Evolutionary conservation across 2,888 invertebrate genomes (phyloP), one percentile per base, ranked within the genome.

Genomic region (Leptopilina drosophilae): DNA sequence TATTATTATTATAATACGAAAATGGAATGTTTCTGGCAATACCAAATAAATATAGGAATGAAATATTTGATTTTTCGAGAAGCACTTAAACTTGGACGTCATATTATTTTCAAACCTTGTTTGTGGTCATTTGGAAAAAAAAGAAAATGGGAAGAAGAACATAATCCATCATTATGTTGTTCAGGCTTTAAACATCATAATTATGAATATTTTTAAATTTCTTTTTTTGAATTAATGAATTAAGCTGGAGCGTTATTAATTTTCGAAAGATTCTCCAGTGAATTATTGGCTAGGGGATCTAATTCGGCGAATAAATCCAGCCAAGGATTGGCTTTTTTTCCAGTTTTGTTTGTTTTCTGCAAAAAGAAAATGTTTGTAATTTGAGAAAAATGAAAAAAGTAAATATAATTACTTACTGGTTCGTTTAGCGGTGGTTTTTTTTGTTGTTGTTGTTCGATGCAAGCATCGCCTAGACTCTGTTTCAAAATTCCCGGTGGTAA

Each of bases 241-340:
- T 90, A 92, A 86, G 89, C 91, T 77, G 90, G 88, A 80, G 91
- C 89, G 79, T 90, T 90, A 76, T 86, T 87, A 64, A 88, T 87
- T 80, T 87, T 88, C 33, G 85, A 85, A 40, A 90, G 84, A 82
- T 85, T 89, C 73, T 91, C 91, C 84, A 90, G 88, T 85, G 97
- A 96, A 64, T 97, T 97, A 92, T 98, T 97, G 12, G 97, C 95
- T 56, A 98, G 93, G 0, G 98, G 98, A 93, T 98, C 98, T 80
- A 98, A 92, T 92, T 98, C 98, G 62, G 98, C 97, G 93, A 98
- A 98, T 77, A 98, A 93, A 92, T 97, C 97, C 89, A 97, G 95
- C 98, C 98, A 98, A 2, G 93, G 88, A 82, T 94, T 94, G 85
- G 93, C 94, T 84, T 94, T 93, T 62, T 91, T 88, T 14, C 86